Conservation (phyloP, 53 echinoderm and acorn worm genomes). For the Paelopatides confundens region DNA sequence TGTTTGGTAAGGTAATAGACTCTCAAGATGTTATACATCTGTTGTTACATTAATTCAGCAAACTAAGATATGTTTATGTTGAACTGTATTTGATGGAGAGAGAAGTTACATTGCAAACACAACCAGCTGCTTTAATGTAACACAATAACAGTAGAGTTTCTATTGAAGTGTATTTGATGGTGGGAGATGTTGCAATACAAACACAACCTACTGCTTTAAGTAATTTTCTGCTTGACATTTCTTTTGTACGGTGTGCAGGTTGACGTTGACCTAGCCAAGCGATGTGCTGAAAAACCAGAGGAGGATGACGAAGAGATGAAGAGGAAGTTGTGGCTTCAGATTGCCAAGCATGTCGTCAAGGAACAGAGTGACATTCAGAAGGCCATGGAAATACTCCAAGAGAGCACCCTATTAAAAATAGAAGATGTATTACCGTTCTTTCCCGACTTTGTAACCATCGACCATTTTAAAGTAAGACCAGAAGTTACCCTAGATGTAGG, state of each 20-base stretch:
- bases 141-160: too few relatives aligned
- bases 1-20: too few relatives aligned
- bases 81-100: too few relatives aligned
- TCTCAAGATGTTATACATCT: too few relatives aligned
- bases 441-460: slow-evolving; percentile 99
- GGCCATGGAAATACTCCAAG: slow-evolving; percentile 96
- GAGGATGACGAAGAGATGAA: slow-evolving; percentile 94
- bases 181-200: too few relatives aligned
- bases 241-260: slow-evolving; percentile 60
- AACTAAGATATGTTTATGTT: too few relatives aligned
- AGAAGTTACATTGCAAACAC: too few relatives aligned
- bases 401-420: slow-evolving; percentile 93
- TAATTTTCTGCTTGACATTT: too few relatives aligned
- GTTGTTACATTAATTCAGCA: too few relatives aligned
- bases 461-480: slow-evolving; percentile 92
- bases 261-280: slow-evolving; percentile 95
- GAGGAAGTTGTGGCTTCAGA: slow-evolving; percentile 94
- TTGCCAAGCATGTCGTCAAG: slow-evolving; percentile 95
- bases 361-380: slow-evolving; percentile 93
- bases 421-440: slow-evolving; percentile 98
- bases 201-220: too few relatives aligned
- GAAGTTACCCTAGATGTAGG: not conserved
- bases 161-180: too few relatives aligned
- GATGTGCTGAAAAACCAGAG: slow-evolving; percentile 90
- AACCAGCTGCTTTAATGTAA: too few relatives aligned